Evolutionary conservation across 2,797 vertebrate genomes (phyloP).

Genomic region (Natrix natrix): DNA sequence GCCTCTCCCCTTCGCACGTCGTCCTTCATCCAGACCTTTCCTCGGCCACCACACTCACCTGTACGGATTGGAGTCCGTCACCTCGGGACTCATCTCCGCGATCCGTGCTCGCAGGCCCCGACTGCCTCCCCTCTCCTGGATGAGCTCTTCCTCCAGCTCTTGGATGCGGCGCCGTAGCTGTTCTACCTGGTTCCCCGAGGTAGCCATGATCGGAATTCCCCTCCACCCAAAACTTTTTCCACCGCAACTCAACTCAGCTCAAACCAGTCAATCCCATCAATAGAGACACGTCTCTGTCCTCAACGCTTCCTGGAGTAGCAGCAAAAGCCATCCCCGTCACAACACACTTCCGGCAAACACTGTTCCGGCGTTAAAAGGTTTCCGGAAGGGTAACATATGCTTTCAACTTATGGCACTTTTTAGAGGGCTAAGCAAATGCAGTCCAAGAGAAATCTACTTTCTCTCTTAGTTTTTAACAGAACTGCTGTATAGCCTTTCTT

Average conservation of each 20-base stretch:
- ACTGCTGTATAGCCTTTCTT: neutral
- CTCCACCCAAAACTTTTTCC: neutral
- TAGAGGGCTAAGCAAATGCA: neutral
- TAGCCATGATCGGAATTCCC: slow-evolving; percentile 40
- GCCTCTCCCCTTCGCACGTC: neutral
- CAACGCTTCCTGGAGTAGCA: neutral
- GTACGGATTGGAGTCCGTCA: slow-evolving; percentile 95
- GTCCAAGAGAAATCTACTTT: neutral
- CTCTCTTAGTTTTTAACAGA: neutral
- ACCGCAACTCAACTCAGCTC: rapidly evolving
- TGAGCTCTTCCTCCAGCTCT: slow-evolving; percentile 87
- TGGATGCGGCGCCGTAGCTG: slow-evolving; percentile 81
- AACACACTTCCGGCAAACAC: neutral
- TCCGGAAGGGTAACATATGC: neutral
- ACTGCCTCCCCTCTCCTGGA: slow-evolving; percentile 71
- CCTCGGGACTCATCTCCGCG: slow-evolving; percentile 89
- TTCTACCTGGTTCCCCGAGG: slow-evolving; percentile 68
- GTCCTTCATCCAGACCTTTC: neutral
- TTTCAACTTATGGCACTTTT: neutral
- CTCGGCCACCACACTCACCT: slow-evolving; percentile 72
- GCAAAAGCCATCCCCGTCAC: neutral
- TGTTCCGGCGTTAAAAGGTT: slow-evolving; percentile 3
- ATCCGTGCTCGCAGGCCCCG: slow-evolving; percentile 76
- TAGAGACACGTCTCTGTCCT: neutral
- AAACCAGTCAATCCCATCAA: neutral